Conservation (phyloP, 2,888 invertebrate genomes). For the Cosmia pyralina region DNA sequence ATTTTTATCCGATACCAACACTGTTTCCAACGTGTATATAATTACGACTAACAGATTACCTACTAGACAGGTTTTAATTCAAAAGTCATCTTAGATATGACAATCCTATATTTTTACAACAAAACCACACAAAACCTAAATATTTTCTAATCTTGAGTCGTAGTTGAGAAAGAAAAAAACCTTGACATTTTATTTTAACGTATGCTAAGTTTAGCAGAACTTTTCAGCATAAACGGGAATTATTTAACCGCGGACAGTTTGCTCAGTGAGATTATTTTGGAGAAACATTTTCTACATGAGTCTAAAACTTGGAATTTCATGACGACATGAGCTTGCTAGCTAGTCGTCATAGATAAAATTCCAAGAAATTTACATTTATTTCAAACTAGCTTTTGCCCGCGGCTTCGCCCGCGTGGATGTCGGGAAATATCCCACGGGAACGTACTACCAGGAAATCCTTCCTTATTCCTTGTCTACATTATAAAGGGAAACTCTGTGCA, state of each 20-base stretch:
- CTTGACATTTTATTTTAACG: constrained; percentile 5
- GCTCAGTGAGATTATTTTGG: constrained; percentile 23
- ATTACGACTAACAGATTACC: neutral
- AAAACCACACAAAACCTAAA: neutral
- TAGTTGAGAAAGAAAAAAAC: neutral
- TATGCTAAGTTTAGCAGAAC: neutral
- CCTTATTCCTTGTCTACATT: no score
- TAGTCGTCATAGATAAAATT: no score
- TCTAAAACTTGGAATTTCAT: constrained; percentile 5
- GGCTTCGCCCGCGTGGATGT: no score
- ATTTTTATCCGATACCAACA: no score
- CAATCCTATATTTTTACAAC: neutral
- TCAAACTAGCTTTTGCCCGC: no score
- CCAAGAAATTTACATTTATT: no score
- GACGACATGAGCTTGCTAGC: neutral
- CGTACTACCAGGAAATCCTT: no score
- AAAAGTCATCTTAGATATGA: neutral
- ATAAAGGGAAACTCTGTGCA: no score
- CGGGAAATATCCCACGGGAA: no score
- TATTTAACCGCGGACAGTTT: constrained; percentile 34
- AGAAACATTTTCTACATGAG: constrained; percentile 4
- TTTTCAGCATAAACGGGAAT: constrained; percentile 18
- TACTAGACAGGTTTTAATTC: neutral
- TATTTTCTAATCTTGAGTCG: neutral
- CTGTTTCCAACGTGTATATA: neutral